These are phyloP conservation scores for Pitangus sulphuratus DNA, from an alignment of 2,797 vertebrate species.

Conservation along the genomic window DNA sequence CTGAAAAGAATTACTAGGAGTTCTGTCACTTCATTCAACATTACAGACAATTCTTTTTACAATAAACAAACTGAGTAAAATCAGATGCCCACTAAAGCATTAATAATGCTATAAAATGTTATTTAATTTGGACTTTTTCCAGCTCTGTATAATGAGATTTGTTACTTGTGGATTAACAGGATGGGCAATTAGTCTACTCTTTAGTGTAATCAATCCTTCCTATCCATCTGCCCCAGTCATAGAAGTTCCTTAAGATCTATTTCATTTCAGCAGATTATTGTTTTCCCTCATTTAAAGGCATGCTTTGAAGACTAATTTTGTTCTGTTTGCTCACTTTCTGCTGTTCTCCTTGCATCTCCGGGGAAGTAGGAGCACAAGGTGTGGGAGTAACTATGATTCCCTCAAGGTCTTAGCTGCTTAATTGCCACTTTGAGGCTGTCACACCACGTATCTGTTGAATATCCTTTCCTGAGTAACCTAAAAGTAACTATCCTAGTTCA, in stretches of 20 bases:
- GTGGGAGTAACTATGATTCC: not conserved
- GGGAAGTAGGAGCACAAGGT: not conserved
- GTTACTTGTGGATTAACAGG: not conserved
- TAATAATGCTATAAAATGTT: not conserved
- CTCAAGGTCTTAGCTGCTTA: not conserved
- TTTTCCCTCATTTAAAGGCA: not conserved
- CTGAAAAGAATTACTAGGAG: not conserved
- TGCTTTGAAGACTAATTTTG: not conserved
- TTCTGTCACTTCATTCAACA: not conserved
- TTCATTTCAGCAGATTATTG: not conserved
- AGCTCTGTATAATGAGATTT: not conserved
- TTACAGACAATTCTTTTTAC: not conserved
- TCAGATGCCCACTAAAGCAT: not conserved
- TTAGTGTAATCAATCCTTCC: not conserved
- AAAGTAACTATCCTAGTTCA: not conserved
- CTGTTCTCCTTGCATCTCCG: not conserved
- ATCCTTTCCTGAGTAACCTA: not conserved
- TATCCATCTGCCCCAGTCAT: not conserved
- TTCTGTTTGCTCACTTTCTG: not conserved
- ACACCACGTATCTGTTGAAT: not conserved
- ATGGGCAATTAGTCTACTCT: not conserved
- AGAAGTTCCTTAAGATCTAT: not conserved
- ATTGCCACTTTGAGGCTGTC: not conserved
- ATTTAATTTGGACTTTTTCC: slow-evolving; percentile 16
- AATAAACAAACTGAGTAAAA: not conserved